Percentiles rank a stretch among this genome's conserved stretches.
phyloP scores from a whole-genome alignment of 2,797 vertebrate genomes.

The Graptemys geographica region DNA sequence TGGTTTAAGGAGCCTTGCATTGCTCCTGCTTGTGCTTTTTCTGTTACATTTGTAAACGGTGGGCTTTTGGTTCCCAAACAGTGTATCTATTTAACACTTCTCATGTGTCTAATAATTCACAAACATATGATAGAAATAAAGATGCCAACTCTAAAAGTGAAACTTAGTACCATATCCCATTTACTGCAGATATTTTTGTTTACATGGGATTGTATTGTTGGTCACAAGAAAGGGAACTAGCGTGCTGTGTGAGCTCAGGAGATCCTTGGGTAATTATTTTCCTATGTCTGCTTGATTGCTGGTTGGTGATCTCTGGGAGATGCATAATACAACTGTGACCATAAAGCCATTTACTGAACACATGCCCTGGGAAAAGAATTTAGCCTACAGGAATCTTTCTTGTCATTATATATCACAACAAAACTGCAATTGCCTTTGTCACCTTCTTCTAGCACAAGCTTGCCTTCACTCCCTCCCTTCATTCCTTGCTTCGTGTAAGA shows the following conservation, averaged over 20 bases:
- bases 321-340: not conserved
- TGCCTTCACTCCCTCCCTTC: not conserved
- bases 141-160: not conserved
- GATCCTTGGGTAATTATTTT: not conserved
- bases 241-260: not conserved
- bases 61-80: not conserved
- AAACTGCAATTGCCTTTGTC: slow-evolving; percentile 30
- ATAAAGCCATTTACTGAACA: not conserved
- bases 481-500: slow-evolving; percentile 32
- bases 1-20: not conserved
- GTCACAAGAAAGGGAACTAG: not conserved
- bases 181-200: not conserved
- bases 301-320: not conserved
- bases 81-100: not conserved
- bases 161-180: fast-evolving
- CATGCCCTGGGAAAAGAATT: not conserved
- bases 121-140: not conserved
- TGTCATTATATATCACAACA: not conserved
- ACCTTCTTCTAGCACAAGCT: slow-evolving; percentile 4
- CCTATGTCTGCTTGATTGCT: not conserved
- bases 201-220: not conserved
- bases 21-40: not conserved
- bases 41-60: fast-evolving
- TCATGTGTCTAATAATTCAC: not conserved
- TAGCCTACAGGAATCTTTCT: not conserved